Evolutionary conservation across 2,113 vertebrate genomes (phyloP).

Genomic region (Aspidoscelis tigris): DNA sequence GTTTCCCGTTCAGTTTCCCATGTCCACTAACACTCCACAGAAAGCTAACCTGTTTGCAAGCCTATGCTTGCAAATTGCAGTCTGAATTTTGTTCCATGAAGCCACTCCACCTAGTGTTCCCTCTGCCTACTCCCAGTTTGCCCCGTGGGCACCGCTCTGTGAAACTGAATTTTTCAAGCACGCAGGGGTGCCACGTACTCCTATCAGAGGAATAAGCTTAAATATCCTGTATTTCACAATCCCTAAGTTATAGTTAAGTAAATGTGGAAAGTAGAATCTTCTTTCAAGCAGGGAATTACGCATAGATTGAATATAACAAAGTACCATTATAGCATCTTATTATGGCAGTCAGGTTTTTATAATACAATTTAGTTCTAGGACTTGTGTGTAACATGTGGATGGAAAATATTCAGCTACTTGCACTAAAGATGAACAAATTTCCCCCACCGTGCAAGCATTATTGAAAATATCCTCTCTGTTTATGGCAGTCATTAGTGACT

Average conservation of each 20-base stretch:
- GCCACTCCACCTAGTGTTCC: no score
- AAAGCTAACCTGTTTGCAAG: no score
- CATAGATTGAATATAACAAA: neutral
- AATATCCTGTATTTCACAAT: neutral
- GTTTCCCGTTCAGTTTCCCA: no score
- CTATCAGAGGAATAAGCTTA: neutral
- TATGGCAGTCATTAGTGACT: no score
- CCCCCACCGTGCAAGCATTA: neutral
- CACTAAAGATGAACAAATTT: neutral
- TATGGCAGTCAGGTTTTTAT: neutral
- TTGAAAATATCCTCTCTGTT: no score
- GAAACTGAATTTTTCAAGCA: no score
- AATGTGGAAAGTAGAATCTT: neutral
- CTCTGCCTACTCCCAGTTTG: no score
- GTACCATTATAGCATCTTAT: neutral
- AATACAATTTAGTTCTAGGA: neutral
- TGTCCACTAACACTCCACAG: no score
- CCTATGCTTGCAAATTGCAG: no score
- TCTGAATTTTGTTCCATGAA: no score
- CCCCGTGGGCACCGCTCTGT: no score
- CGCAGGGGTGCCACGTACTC: no score
- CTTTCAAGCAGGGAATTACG: neutral
- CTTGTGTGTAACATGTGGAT: neutral
- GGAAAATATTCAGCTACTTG: neutral
- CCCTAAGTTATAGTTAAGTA: neutral